phyloP scores from a whole-genome alignment of 2,113 vertebrate genomes.

The Spermophilus dauricus region DNA sequence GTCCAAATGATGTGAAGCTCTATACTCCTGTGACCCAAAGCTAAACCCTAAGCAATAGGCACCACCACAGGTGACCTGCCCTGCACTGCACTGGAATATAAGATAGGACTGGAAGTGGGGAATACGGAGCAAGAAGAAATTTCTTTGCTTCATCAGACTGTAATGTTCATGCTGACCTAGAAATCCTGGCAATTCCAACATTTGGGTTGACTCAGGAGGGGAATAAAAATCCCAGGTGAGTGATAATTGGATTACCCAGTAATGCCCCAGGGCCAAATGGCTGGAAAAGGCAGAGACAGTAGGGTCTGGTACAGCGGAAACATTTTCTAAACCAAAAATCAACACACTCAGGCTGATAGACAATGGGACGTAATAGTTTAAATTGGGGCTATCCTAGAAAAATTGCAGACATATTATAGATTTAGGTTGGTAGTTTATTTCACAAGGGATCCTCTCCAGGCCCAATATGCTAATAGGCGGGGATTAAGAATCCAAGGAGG shows the following conservation, averaged over 20 bases:
- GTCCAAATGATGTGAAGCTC: not conserved
- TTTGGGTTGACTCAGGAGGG: slow-evolving; percentile 66
- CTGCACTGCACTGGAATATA: not conserved
- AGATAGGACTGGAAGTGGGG: not conserved
- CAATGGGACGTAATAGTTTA: slow-evolving; percentile 59
- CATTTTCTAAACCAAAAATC: slow-evolving; percentile 62
- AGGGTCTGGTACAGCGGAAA: not conserved
- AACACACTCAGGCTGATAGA: not conserved
- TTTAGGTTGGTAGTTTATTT: slow-evolving; percentile 70
- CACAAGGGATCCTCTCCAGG: slow-evolving; percentile 53
- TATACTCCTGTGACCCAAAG: not conserved
- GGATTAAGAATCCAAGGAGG: slow-evolving; percentile 54
- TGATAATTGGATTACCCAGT: slow-evolving; percentile 80
- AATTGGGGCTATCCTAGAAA: slow-evolving; percentile 70
- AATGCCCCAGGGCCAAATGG: slow-evolving; percentile 76
- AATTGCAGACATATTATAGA: slow-evolving; percentile 53
- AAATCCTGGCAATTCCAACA: slow-evolving; percentile 69
- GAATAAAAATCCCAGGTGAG: slow-evolving; percentile 78
- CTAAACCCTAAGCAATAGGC: not conserved
- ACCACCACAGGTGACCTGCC: slow-evolving; percentile 16
- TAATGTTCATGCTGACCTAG: slow-evolving; percentile 63
- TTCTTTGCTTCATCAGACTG: slow-evolving; percentile 60
- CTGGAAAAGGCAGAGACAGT: slow-evolving; percentile 72
- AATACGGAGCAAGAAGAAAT: slow-evolving; percentile 11
- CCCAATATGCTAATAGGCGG: slow-evolving; percentile 68